Evolutionary conservation across 2,888 invertebrate genomes (phyloP).

Genomic region (Elmis aenea): DNA sequence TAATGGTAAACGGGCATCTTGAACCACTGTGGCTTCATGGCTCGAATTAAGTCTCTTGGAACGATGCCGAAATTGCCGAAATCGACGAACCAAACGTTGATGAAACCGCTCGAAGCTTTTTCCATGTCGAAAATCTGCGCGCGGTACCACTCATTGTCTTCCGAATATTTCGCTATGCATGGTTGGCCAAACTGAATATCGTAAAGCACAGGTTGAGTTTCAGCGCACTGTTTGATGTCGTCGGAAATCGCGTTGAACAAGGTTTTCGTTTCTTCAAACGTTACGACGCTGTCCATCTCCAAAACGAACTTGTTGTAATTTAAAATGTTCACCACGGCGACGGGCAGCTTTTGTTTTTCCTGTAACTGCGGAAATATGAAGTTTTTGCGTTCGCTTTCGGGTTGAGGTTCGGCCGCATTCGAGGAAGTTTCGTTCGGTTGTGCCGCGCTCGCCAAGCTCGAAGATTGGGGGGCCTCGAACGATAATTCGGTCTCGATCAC

Average conservation of each 20-base stretch:
- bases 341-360: constrained; percentile 40
- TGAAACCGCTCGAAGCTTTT: constrained; percentile 35
- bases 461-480: neutral
- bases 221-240: constrained; percentile 49
- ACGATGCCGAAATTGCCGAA: constrained; percentile 64
- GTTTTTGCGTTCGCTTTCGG: too few relatives aligned
- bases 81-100: constrained; percentile 68
- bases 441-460: neutral
- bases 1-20: constrained; percentile 52
- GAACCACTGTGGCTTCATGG: constrained; percentile 50
- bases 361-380: too few relatives aligned
- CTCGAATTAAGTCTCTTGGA: constrained; percentile 46
- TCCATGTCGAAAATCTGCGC: constrained; percentile 56
- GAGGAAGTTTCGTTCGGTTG: neutral
- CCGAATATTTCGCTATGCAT: constrained; percentile 59
- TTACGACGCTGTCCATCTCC: constrained; percentile 16
- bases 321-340: constrained; percentile 41
- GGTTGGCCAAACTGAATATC: constrained; percentile 50
- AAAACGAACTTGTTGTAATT: constrained; percentile 31
- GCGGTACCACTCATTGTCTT: constrained; percentile 68
- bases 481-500: constrained; percentile 39
- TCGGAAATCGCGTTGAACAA: constrained; percentile 48
- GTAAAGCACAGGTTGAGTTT: constrained; percentile 45
- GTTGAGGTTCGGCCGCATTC: too few relatives aligned
- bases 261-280: constrained; percentile 41